Evolutionary conservation across 2,113 vertebrate genomes (phyloP).

Genomic region (Acrocephalus kingi): DNA sequence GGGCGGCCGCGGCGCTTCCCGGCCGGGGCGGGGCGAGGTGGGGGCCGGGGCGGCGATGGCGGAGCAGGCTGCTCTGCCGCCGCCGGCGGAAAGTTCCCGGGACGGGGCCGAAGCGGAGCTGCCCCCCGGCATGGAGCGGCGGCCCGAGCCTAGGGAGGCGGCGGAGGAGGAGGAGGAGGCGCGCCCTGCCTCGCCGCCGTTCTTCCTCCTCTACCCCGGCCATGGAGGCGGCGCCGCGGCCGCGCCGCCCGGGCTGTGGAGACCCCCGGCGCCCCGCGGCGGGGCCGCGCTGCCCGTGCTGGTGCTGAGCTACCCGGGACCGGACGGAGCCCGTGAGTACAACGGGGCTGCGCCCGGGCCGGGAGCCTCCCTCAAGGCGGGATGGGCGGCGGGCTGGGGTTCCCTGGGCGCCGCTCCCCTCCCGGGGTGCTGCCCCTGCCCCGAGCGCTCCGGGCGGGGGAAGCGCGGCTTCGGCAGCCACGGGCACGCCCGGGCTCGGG

Average conservation of each 20-base stretch:
- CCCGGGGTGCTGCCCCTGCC: too few species aligned
- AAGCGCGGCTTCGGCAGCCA: neutral
- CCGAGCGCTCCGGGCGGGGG: neutral
- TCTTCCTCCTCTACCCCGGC: constrained; percentile 76
- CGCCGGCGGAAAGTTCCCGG: neutral
- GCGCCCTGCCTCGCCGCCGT: constrained; percentile 68
- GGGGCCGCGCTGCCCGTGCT: neutral
- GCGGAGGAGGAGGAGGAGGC: neutral
- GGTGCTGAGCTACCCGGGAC: neutral
- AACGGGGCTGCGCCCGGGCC: neutral
- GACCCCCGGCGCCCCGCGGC: constrained; percentile 52
- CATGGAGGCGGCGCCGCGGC: constrained; percentile 63
- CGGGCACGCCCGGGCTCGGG: neutral
- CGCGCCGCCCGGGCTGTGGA: constrained; percentile 54
- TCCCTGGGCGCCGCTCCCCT: neutral
- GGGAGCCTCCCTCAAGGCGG: neutral
- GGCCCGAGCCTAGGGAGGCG: neutral
- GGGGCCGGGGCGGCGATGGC: neutral
- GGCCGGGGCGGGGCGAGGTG: constrained; percentile 33
- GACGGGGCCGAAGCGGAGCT: neutral
- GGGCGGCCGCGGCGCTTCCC: neutral
- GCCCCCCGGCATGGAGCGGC: neutral
- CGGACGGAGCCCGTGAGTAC: constrained; percentile 59
- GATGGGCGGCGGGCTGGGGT: neutral
- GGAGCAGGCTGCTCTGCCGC: neutral